Percentiles rank a stretch among this genome's conserved stretches.
These are phyloP conservation scores for Enteromius mattozi DNA, from an alignment of 2,797 vertebrate genomes.

Conservation along the genomic window DNA sequence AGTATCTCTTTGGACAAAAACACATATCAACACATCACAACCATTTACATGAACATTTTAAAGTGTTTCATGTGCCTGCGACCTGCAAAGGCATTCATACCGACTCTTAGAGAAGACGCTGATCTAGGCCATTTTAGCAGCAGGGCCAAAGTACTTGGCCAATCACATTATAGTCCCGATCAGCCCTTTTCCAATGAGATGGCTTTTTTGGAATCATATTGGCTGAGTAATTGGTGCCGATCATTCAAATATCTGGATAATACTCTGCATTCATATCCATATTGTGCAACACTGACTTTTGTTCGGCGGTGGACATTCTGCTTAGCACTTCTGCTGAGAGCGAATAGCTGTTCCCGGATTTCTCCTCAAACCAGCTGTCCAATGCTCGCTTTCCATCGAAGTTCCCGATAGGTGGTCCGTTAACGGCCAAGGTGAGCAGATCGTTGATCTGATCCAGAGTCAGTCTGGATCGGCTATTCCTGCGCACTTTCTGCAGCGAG, in stretches of 20 bases:
- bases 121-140: conserved; percentile 67
- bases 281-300: conserved; percentile 84
- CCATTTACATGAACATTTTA: conserved; percentile 46
- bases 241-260: conserved; percentile 85
- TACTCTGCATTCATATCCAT: conserved; percentile 87
- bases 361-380: conserved; percentile 98
- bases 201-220: conserved; percentile 58
- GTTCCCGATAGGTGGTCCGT: conserved; percentile 87
- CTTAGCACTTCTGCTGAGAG: conserved; percentile 87
- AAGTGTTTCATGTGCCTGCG: conserved; percentile 57
- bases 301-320: conserved; percentile 86
- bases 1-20: conserved; percentile 55
- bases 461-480: conserved; percentile 89
- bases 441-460: conserved; percentile 93
- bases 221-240: conserved; percentile 56
- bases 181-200: conserved; percentile 58
- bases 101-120: conserved; percentile 53
- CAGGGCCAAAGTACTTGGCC: conserved; percentile 63
- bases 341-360: conserved; percentile 88
- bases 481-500: conserved; percentile 87
- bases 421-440: conserved; percentile 87
- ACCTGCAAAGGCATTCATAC: conserved; percentile 61
- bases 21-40: conserved; percentile 55
- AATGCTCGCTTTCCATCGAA: conserved; percentile 93
- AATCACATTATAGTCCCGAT: conserved; percentile 64